Conservation (phyloP, 2,797 vertebrate genomes). For the Mico argentatus region DNA sequence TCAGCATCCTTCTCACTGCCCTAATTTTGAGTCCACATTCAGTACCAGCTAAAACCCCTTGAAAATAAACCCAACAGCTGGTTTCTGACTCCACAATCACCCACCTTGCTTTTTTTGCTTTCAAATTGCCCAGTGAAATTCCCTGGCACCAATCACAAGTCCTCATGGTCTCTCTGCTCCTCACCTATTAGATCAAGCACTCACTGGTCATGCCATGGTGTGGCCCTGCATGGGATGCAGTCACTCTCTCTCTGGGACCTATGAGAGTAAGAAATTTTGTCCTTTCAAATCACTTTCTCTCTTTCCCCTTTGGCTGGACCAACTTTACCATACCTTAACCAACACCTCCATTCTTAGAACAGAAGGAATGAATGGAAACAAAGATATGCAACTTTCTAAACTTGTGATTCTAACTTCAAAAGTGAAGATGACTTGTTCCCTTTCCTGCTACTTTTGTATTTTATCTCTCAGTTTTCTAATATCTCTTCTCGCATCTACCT, state of each 20-base stretch:
- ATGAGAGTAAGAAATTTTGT: neutral
- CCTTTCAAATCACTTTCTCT: neutral
- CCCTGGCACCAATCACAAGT: neutral
- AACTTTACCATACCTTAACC: neutral
- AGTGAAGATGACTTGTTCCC: neutral
- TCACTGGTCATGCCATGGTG: neutral
- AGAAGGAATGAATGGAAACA: neutral
- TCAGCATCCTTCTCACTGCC: neutral
- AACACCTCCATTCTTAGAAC: neutral
- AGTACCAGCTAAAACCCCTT: conserved; percentile 22
- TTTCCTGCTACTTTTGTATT: conserved; percentile 1
- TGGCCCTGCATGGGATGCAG: neutral
- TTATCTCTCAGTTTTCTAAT: neutral
- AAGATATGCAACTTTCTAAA: neutral
- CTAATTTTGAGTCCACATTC: neutral
- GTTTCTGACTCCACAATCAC: neutral
- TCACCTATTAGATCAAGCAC: neutral
- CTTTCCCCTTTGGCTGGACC: neutral
- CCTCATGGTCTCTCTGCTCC: neutral
- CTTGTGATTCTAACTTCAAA: conserved; percentile 2
- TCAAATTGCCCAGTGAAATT: neutral
- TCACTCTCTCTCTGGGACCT: neutral
- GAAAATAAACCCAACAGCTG: neutral
- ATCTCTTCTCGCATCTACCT: neutral
- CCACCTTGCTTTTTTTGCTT: neutral